Evolutionary conservation across 1,140 invertebrate genomes (phyloP).

Genomic region (Lysiphlebus fabarum): DNA sequence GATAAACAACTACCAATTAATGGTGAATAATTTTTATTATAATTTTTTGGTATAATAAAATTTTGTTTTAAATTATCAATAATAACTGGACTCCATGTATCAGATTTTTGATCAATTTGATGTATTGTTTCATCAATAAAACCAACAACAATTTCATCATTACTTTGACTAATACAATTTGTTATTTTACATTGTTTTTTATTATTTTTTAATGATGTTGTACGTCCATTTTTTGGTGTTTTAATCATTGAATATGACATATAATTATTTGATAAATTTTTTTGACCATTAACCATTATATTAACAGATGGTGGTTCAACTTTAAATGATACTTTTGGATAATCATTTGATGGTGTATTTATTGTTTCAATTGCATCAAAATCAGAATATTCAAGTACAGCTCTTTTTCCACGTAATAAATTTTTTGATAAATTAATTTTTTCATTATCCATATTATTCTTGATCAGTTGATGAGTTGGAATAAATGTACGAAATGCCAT

Average conservation of each 20-base stretch:
- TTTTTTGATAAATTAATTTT: conserved; percentile 29
- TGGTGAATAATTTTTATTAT: conserved; percentile 32
- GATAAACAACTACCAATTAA: conserved; percentile 31
- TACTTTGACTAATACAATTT: conserved; percentile 16
- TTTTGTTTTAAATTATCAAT: conserved; percentile 45
- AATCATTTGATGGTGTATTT: conserved; percentile 26
- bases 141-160: conserved; percentile 19
- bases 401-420: conserved; percentile 26
- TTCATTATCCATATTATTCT: background rate
- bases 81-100: conserved; percentile 37
- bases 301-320: conserved; percentile 19
- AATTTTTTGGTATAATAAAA: conserved; percentile 41
- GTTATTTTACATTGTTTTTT: conserved; percentile 17
- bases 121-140: conserved; percentile 20
- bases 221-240: conserved; percentile 23
- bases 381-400: conserved; percentile 28
- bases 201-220: conserved; percentile 17
- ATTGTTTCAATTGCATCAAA: conserved; percentile 17
- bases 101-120: conserved; percentile 24
- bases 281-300: conserved; percentile 22
- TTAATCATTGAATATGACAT: conserved; percentile 21
- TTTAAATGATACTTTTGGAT: conserved; percentile 15
- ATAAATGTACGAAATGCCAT: conserved; percentile 24
- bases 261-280: conserved; percentile 9
- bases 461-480: conserved; percentile 19